These are phyloP conservation scores for Cataglyphis livida DNA, from an alignment of 2,888 invertebrate genomes.

Conservation along the genomic window DNA sequence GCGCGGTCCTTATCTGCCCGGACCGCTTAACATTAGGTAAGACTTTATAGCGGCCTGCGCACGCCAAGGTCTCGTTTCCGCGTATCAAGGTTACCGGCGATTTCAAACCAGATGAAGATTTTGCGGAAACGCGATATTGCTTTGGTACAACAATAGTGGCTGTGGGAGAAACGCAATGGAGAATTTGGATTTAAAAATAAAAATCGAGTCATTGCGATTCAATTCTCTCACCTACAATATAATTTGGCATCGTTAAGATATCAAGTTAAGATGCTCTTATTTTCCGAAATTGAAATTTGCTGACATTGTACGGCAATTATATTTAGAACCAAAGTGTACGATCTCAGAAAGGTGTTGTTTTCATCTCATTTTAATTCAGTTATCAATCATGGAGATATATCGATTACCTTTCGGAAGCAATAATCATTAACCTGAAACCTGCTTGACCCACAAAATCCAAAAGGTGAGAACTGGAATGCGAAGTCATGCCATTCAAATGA, in stretches of 20 bases:
- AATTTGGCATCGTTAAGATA: neutral
- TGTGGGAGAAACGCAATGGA: neutral
- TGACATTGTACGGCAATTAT: neutral
- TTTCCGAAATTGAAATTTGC: neutral
- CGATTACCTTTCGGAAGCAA: conserved; percentile 51
- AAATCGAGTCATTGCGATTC: neutral
- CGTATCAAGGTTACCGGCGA: conserved; percentile 59
- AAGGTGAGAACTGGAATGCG: conserved; percentile 48
- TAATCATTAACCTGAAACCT: conserved; percentile 48
- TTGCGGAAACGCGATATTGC: conserved; percentile 5
- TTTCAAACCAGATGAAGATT: conserved; percentile 38
- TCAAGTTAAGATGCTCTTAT: too few relatives aligned
- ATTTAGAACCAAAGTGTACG: neutral
- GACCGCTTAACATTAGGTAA: conserved; percentile 60
- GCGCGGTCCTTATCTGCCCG: conserved; percentile 57
- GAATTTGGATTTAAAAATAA: neutral
- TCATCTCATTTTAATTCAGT: conserved; percentile 52
- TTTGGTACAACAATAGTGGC: neutral
- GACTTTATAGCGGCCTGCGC: conserved; percentile 57
- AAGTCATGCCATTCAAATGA: conserved; percentile 38
- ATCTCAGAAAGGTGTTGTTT: neutral
- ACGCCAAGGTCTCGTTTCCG: conserved; percentile 61
- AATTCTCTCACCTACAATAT: neutral
- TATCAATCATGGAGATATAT: conserved; percentile 35
- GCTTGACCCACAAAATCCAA: conserved; percentile 50